These are phyloP conservation scores for Acanthosoma haemorrhoidale DNA, from an alignment of 2,888 invertebrate genomes.

Conservation along the genomic window DNA sequence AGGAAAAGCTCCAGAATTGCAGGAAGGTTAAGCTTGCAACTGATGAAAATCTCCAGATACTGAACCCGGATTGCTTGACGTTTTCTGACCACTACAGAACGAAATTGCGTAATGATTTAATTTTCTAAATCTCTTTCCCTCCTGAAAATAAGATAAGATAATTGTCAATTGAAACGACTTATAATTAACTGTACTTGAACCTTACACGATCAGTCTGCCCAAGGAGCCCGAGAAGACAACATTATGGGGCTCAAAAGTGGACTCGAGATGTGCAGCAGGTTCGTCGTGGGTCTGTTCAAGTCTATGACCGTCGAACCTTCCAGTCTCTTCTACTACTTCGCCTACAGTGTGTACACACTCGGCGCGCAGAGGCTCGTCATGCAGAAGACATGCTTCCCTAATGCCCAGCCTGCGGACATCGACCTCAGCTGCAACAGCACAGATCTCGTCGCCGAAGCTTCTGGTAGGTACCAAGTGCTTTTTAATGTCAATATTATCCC, in stretches of 20 bases:
- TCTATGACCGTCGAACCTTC: neutral
- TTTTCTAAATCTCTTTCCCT: neutral
- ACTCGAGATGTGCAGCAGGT: neutral
- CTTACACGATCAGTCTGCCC: neutral
- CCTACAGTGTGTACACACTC: conserved; percentile 13
- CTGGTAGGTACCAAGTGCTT: neutral
- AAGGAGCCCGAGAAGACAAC: neutral
- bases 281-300: neutral
- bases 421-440: neutral
- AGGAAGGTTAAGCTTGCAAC: no score
- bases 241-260: neutral
- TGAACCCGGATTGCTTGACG: no score
- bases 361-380: conserved; percentile 3
- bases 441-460: neutral
- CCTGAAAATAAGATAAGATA: neutral
- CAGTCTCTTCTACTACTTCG: conserved; percentile 5
- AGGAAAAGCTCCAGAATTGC: no score
- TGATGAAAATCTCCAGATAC: no score
- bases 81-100: neutral
- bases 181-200: neutral
- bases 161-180: neutral
- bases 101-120: neutral
- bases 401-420: neutral
- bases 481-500: no score
- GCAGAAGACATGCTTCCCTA: conserved; percentile 18